Evolutionary conservation across 2,888 invertebrate species (phyloP).

Genomic region (Papilio demoleus): DNA sequence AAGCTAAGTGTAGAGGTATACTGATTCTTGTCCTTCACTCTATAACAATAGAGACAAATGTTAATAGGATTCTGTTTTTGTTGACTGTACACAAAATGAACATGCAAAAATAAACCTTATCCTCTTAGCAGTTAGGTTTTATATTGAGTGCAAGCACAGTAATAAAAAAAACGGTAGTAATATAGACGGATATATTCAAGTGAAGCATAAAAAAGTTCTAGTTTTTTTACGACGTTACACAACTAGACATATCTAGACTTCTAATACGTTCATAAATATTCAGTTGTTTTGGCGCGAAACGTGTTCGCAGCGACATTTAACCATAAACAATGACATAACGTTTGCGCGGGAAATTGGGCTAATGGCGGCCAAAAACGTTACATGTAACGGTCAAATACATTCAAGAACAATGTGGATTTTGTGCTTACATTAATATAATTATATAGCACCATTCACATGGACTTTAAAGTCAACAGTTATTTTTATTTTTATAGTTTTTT

Average conservation of each 20-base stretch:
- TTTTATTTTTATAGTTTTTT: slow-evolving; percentile 1
- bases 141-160: background rate
- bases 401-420: slow-evolving; percentile 10
- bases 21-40: slow-evolving; percentile 5
- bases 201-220: slow-evolving; percentile 8
- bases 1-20: background rate
- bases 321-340: slow-evolving; percentile 37
- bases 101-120: background rate
- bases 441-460: slow-evolving; percentile 17
- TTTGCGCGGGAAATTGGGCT: slow-evolving; percentile 33
- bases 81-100: background rate
- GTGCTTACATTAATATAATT: background rate
- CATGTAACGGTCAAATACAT: slow-evolving; percentile 32
- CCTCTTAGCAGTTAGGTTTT: background rate
- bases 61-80: background rate
- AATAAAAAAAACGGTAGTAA: slow-evolving; percentile 3
- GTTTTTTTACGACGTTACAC: slow-evolving; percentile 20
- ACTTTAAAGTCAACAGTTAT: background rate
- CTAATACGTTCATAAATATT: slow-evolving; percentile 11
- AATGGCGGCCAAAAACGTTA: slow-evolving; percentile 26
- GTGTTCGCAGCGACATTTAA: slow-evolving; percentile 1
- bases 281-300: slow-evolving; percentile 19
- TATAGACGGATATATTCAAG: background rate
- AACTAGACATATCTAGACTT: slow-evolving; percentile 22
- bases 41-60: background rate